Conservation (phyloP, 2,113 vertebrate genomes). For the Australoheros scitulus region DNA sequence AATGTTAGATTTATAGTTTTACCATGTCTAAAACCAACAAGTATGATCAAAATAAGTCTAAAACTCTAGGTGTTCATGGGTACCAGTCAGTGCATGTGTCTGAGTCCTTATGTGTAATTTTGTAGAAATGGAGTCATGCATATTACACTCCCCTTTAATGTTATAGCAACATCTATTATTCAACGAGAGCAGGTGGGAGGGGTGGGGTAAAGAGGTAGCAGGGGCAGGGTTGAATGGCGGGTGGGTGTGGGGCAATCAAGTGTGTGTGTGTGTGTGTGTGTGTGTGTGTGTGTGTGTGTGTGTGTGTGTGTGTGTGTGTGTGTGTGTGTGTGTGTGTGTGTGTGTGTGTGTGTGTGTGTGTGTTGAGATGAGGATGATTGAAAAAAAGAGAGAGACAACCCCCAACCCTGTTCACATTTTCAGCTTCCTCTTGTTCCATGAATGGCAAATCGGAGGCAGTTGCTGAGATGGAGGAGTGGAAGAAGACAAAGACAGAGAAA, state of each 20-base stretch:
- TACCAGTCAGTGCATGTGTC: background rate
- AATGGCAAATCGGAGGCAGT: slow-evolving; percentile 59
- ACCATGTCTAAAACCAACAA: background rate
- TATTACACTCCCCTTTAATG: slow-evolving; percentile 57
- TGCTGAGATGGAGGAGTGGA: slow-evolving; percentile 32
- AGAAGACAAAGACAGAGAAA: slow-evolving; percentile 57
- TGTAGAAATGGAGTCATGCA: too few species aligned
- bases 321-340: too few species aligned
- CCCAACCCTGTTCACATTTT: slow-evolving; percentile 43
- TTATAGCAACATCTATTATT: slow-evolving; percentile 78
- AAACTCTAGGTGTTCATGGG: too few species aligned
- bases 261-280: background rate
- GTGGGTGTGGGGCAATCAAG: slow-evolving; percentile 43
- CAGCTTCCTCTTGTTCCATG: slow-evolving; percentile 44
- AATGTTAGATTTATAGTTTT: background rate
- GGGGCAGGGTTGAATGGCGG: slow-evolving; percentile 43
- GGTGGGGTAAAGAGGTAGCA: slow-evolving; percentile 31
- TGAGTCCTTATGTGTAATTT: too few species aligned
- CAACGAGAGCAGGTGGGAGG: slow-evolving; percentile 71
- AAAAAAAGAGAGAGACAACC: slow-evolving; percentile 35
- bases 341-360: background rate
- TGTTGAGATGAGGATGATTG: slow-evolving; percentile 16
- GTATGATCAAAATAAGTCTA: background rate
- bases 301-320: too few species aligned
- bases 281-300: background rate